Conservation (phyloP, 2,888 invertebrate species). For the Hymenopus coronatus region DNA sequence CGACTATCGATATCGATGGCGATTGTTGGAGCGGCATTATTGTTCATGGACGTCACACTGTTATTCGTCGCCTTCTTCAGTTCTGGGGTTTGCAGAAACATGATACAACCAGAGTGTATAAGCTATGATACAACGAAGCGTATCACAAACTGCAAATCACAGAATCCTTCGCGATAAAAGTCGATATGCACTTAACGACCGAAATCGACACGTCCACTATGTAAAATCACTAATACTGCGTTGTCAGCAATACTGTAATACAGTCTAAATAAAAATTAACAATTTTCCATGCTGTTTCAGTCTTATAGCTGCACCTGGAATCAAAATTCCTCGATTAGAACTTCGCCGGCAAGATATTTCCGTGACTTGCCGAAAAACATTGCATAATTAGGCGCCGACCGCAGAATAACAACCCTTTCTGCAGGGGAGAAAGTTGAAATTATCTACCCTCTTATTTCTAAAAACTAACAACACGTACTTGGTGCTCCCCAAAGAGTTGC, state of each 20-base stretch:
- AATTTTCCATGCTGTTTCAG: slow-evolving; percentile 6
- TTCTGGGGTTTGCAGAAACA: slow-evolving; percentile 24
- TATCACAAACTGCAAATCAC: too few relatives aligned
- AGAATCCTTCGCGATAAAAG: neutral
- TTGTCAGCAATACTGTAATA: neutral
- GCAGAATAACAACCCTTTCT: neutral
- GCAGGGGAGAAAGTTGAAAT: neutral
- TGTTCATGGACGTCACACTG: slow-evolving; percentile 12
- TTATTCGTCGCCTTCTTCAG: slow-evolving; percentile 15
- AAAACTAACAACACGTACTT: neutral
- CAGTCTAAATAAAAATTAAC: neutral
- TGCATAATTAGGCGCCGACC: neutral
- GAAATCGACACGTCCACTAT: neutral
- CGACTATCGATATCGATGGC: slow-evolving; percentile 20
- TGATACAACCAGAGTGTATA: neutral
- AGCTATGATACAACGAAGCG: too few relatives aligned
- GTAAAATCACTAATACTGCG: slow-evolving; percentile 1
- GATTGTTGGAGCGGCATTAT: slow-evolving; percentile 21
- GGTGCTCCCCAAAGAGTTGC: neutral
- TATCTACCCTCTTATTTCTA: neutral
- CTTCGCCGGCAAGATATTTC: neutral
- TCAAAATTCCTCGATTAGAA: neutral
- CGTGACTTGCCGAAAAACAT: neutral
- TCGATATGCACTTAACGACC: neutral
- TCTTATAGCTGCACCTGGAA: slow-evolving; percentile 11